Percentiles rank a stretch among this genome's conserved stretches.
phyloP scores from a whole-genome alignment of 2,888 invertebrate genomes.

The Hermaeophaga mercurialis region DNA sequence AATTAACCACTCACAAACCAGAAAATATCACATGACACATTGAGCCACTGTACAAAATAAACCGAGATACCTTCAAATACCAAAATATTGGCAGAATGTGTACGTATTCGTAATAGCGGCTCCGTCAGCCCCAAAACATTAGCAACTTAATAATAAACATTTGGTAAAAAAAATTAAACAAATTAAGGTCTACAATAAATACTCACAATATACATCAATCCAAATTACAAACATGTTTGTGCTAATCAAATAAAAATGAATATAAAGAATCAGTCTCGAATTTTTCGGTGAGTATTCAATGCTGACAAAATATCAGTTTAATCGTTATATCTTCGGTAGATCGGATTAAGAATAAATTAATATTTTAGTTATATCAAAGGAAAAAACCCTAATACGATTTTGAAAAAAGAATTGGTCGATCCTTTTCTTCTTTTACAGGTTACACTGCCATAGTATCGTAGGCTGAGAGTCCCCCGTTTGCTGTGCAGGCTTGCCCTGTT shows the following conservation, averaged over 20 bases:
- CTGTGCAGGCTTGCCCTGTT: conserved; percentile 78
- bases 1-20: conserved; percentile 55
- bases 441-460: conserved; percentile 99
- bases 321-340: conserved; percentile 23
- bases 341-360: conserved; percentile 12
- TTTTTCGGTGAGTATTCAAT: conserved; percentile 45
- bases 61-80: conserved; percentile 31
- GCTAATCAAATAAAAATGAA: conserved; percentile 28
- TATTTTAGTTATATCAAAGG: conserved; percentile 28
- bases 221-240: conserved; percentile 26
- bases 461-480: conserved; percentile 93
- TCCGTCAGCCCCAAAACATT: conserved; percentile 40
- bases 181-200: conserved; percentile 37
- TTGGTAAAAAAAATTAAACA: conserved; percentile 41
- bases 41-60: conserved; percentile 56
- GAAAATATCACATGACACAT: conserved; percentile 60
- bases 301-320: conserved; percentile 37
- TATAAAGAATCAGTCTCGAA: conserved; percentile 42
- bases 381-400: conserved; percentile 24
- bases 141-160: conserved; percentile 46
- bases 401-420: conserved; percentile 9
- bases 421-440: conserved; percentile 69
- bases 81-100: conserved; percentile 52
- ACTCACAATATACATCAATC: conserved; percentile 33
- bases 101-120: conserved; percentile 51